phyloP scores from a whole-genome alignment of 2,888 invertebrate species.

The Tuberolachnus salignus region DNA sequence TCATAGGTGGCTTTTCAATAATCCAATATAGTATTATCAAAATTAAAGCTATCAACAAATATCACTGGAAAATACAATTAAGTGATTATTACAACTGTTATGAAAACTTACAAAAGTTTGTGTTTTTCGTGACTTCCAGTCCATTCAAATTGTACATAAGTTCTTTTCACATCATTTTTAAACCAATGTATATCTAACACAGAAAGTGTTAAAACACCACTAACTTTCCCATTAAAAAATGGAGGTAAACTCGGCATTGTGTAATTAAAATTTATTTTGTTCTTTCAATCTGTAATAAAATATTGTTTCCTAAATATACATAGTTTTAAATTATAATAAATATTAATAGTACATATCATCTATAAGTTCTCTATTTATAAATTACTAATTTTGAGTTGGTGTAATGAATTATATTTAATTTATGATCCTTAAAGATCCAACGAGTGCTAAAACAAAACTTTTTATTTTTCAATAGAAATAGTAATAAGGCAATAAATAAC shows the following conservation, averaged over 20 bases:
- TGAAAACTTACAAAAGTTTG: constrained; percentile 34
- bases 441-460: too few species aligned
- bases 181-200: constrained; percentile 27
- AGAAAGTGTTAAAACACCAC: constrained; percentile 35
- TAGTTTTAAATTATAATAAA: too few species aligned
- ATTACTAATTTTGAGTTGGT: too few species aligned
- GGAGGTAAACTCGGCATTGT: constrained; percentile 45
- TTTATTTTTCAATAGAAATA: too few species aligned
- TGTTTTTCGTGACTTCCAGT: constrained; percentile 31
- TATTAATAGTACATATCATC: too few species aligned
- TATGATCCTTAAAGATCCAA: too few species aligned
- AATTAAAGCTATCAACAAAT: background rate
- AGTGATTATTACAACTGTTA: background rate
- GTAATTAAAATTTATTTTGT: background rate
- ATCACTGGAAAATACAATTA: background rate
- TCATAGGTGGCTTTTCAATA: too few species aligned
- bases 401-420: too few species aligned
- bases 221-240: constrained; percentile 29
- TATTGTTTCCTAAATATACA: background rate
- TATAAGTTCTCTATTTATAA: too few species aligned
- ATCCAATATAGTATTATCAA: background rate
- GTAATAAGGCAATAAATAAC: too few species aligned
- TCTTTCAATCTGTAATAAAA: background rate
- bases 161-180: background rate
- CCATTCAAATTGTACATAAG: constrained; percentile 34